Evolutionary conservation across 2,797 vertebrate genomes (phyloP).

Genomic region (Anguilla pacifica): DNA sequence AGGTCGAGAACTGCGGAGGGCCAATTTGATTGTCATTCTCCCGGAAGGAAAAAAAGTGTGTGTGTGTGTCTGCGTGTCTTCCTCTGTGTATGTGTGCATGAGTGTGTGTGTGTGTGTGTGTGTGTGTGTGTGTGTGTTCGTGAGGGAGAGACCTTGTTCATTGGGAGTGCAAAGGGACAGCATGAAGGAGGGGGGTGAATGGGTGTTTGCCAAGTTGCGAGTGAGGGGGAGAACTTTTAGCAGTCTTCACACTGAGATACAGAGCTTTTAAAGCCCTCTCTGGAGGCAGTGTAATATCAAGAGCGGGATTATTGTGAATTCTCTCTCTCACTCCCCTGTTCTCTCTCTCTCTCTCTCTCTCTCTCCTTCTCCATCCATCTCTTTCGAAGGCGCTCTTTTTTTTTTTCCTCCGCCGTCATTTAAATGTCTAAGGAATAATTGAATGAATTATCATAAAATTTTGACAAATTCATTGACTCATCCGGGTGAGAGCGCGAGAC

Average conservation of each 20-base stretch:
- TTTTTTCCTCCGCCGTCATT: constrained; percentile 72
- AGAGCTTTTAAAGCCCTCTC: constrained; percentile 84
- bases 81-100: constrained; percentile 29
- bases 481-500: constrained; percentile 70
- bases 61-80: constrained; percentile 48
- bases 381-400: constrained; percentile 43
- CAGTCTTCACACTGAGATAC: constrained; percentile 73
- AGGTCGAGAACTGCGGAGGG: constrained; percentile 73
- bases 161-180: constrained; percentile 49
- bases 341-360: constrained; percentile 31
- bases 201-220: constrained; percentile 59
- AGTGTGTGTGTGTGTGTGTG: constrained; percentile 3
- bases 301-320: constrained; percentile 82
- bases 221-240: constrained; percentile 75
- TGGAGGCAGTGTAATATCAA: constrained; percentile 86
- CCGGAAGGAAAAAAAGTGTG: constrained; percentile 51
- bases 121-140: constrained; percentile 44
- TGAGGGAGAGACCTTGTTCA: constrained; percentile 37
- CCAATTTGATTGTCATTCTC: constrained; percentile 81
- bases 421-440: constrained; percentile 91
- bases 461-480: constrained; percentile 91
- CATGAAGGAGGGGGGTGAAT: constrained; percentile 31
- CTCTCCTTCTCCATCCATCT: constrained; percentile 21
- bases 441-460: constrained; percentile 95
- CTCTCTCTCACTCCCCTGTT: constrained; percentile 47